Evolutionary conservation across 2,797 vertebrate genomes (phyloP).

Genomic region (Schizothorax lantsangensis): DNA sequence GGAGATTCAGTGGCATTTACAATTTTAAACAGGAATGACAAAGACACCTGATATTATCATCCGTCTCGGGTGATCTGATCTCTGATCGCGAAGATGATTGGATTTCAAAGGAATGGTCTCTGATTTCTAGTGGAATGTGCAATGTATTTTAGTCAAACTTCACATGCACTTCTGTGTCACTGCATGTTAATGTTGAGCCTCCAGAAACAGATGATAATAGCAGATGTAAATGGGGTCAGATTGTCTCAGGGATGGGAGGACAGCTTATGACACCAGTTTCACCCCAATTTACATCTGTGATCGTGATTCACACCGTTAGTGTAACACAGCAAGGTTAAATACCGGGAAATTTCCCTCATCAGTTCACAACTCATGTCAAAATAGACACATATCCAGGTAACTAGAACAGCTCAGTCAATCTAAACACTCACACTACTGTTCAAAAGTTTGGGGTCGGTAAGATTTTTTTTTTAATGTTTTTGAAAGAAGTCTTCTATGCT

Average conservation of each 20-base stretch:
- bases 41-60: slow-evolving; percentile 5
- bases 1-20: slow-evolving; percentile 1
- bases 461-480: background rate
- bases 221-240: slow-evolving; percentile 13
- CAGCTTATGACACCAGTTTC: background rate
- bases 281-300: background rate
- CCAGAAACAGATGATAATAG: slow-evolving; percentile 18
- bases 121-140: background rate
- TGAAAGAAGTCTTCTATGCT: background rate
- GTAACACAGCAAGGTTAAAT: background rate
- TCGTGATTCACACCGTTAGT: background rate
- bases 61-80: background rate
- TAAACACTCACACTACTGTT: background rate
- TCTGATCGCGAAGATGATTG: background rate
- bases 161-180: background rate
- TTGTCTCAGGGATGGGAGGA: background rate
- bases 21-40: background rate
- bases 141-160: slow-evolving; percentile 7
- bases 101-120: slow-evolving; percentile 13
- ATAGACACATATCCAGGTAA: slow-evolving; percentile 3
- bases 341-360: background rate
- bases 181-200: background rate
- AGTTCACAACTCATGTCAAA: background rate
- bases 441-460: background rate
- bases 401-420: slow-evolving; percentile 1